Conservation (phyloP, 2,113 vertebrate genomes). For the Chloropsis cyanopogon region DNA sequence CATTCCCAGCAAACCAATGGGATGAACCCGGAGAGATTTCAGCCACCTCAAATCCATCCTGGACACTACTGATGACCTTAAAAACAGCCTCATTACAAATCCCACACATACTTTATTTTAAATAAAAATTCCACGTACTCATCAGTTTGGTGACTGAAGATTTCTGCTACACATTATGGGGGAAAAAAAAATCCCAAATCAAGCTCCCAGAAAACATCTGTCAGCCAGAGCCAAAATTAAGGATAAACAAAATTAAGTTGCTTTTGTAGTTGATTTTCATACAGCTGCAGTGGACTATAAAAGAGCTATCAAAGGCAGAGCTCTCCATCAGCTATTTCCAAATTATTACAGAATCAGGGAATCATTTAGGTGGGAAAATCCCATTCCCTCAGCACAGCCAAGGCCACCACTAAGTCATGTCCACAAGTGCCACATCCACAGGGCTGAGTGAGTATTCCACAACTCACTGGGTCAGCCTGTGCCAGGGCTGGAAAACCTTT, state of each 20-base stretch:
- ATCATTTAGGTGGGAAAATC: not conserved
- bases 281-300: slow-evolving; percentile 5
- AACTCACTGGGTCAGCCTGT: not conserved
- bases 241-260: not conserved
- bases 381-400: not conserved
- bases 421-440: not conserved
- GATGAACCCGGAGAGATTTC: not conserved
- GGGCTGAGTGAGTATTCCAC: not conserved
- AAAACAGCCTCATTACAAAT: not conserved
- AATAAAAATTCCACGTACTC: not conserved
- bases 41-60: not conserved
- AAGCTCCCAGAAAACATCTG: slow-evolving; percentile 27
- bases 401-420: not conserved
- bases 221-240: slow-evolving; percentile 7
- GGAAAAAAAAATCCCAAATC: not conserved
- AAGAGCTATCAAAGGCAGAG: not conserved
- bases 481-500: not conserved
- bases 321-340: not conserved
- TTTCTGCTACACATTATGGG: not conserved
- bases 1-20: rapidly evolving
- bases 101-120: not conserved
- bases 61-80: not conserved
- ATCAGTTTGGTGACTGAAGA: not conserved
- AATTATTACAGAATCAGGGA: not conserved
- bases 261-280: slow-evolving; percentile 17